phyloP scores from a whole-genome alignment of 2,113 vertebrate species.

The Lutjanus erythropterus region DNA sequence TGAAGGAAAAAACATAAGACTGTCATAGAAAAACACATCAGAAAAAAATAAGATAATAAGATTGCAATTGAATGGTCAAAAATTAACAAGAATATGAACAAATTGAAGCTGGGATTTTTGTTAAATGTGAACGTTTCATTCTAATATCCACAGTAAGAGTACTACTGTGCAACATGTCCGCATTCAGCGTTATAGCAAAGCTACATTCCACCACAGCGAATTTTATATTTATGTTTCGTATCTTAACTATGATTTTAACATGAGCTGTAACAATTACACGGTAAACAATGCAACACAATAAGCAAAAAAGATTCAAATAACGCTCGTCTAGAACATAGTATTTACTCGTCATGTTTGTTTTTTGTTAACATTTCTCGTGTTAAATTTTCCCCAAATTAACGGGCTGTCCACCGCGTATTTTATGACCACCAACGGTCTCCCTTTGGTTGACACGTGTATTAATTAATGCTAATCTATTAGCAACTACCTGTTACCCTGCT shows the following conservation, averaged over 20 bases:
- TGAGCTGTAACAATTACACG: too few relatives aligned
- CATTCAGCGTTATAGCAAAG: too few relatives aligned
- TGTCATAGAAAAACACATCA: neutral
- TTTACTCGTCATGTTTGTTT: neutral
- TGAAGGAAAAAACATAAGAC: neutral
- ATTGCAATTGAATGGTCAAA: neutral
- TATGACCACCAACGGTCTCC: neutral
- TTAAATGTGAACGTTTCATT: too few relatives aligned
- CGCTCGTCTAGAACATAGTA: too few relatives aligned
- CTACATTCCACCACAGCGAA: too few relatives aligned
- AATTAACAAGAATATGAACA: neutral
- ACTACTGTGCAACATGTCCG: too few relatives aligned
- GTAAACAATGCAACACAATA: neutral
- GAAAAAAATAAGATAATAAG: neutral
- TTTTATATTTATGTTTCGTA: neutral
- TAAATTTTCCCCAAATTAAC: neutral
- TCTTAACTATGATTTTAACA: neutral
- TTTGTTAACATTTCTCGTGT: neutral
- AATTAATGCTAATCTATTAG: neutral
- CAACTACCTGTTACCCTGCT: neutral
- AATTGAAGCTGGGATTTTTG: too few relatives aligned
- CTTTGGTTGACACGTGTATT: too few relatives aligned
- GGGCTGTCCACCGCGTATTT: neutral
- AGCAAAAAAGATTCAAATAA: neutral
- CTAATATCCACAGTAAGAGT: too few relatives aligned